Conservation (phyloP, 2,113 vertebrate species). For the Entelurus aequoreus region DNA sequence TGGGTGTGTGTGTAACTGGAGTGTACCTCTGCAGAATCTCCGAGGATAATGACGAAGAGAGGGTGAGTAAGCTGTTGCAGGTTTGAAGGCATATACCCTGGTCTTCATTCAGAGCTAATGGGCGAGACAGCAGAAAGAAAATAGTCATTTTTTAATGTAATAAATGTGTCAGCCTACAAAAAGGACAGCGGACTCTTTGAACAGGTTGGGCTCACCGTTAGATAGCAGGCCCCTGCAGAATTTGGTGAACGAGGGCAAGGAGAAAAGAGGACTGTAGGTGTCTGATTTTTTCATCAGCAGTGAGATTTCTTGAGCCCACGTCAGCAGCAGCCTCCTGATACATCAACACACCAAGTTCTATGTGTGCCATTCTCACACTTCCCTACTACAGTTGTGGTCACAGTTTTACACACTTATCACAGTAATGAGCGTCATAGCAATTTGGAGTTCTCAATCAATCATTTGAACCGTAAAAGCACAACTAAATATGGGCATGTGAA, state of each 20-base stretch:
- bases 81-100: slow-evolving; percentile 84
- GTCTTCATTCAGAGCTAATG: slow-evolving; percentile 87
- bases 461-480: no score
- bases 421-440: no score
- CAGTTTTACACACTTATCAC: no score
- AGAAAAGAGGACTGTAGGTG: slow-evolving; percentile 91
- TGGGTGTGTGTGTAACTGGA: not conserved
- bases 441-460: no score
- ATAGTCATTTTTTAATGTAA: not conserved
- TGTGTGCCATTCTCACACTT: not conserved
- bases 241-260: slow-evolving; percentile 89
- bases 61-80: slow-evolving; percentile 85
- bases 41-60: slow-evolving; percentile 85
- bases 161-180: not conserved
- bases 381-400: not conserved
- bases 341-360: slow-evolving; percentile 4
- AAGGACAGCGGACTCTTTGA: not conserved
- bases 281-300: slow-evolving; percentile 94
- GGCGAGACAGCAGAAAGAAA: not conserved
- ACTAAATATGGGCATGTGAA: no score
- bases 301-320: slow-evolving; percentile 93
- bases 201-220: slow-evolving; percentile 77
- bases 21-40: slow-evolving; percentile 87
- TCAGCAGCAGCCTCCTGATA: slow-evolving; percentile 86
- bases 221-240: slow-evolving; percentile 93